Base-by-base conservation (phyloP, 2,113 vertebrate genomes). In the Melanerpes formicivorus region DNA sequence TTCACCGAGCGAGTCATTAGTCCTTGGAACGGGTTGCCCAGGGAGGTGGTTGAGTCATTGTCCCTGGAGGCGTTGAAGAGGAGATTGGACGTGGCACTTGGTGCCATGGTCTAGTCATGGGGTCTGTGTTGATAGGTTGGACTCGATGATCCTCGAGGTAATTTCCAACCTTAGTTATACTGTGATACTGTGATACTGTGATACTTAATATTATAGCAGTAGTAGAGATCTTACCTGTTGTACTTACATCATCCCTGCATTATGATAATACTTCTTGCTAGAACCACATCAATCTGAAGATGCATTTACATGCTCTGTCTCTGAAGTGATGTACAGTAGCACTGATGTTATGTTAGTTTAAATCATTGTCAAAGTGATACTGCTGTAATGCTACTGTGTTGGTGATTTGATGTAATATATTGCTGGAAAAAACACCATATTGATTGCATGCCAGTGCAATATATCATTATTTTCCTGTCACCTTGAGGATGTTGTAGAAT, bases 391-490 rank as follows among this genome's bases (percentile, higher is more conserved):
- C 27, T 91, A 27, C 64, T 44, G 32, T 92, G 80, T 75, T 95
- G 90, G 87, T 90, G 92, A 93, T 94, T 95, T 70, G 42, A 78
- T 78, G 82, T 84, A 95, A 96, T 93, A 84, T 80, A 91, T 96
- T 96, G 84, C 93, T 90, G 93, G 84, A 94, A 84, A 94, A 94
- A 96, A 95, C 84, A 95, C 30, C 40, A 19, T 58, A 44, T 76
- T 95, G 95, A 97, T 97, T 89, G 94, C 84, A 80, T 83, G 77
- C 44, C 84, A 90, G 42, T 82, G 58, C 56, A 95, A 95, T 95
- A 82, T 37, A 97, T 96, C 92, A 95, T 96, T 95, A 93, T 92
- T 93, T 95, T 95, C 77, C 82, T 95, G 93, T 92, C 92, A 91
- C 60, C 29, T 8, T 52, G 70, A 95, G 78, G 67, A 94, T 88